Conservation (phyloP, 2,113 vertebrate species). For the Cavia porcellus region DNA sequence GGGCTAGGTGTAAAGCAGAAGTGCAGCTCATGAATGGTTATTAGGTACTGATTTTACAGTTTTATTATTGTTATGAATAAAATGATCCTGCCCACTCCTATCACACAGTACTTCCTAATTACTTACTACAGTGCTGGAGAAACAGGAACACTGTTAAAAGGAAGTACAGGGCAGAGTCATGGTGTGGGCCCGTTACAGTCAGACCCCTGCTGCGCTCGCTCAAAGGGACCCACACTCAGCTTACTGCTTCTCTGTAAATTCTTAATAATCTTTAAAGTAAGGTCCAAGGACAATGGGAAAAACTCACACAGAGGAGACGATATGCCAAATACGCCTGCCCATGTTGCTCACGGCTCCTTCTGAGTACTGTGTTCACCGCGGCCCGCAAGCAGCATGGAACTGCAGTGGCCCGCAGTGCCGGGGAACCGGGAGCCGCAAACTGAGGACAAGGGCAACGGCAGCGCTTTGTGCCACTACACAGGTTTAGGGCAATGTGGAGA, state of each 20-base stretch:
- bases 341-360: background rate
- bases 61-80: conserved; percentile 38
- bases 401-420: background rate
- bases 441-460: background rate
- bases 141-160: background rate
- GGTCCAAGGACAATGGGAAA: background rate
- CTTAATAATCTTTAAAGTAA: conserved; percentile 21
- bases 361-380: fast-evolving
- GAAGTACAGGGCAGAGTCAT: background rate
- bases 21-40: background rate
- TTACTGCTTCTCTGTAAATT: background rate
- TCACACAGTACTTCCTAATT: background rate
- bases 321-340: fast-evolving
- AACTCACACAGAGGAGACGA: background rate
- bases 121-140: background rate
- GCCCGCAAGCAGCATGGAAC: background rate
- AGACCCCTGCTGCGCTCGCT: background rate
- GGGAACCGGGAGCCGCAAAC: background rate
- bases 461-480: background rate
- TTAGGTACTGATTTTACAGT: background rate
- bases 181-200: background rate
- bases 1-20: background rate
- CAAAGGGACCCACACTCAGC: background rate
- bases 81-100: background rate
- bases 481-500: background rate